Evolutionary conservation across 2,113 vertebrate genomes (phyloP), one percentile per base, ranked within the genome.

Genomic region (Tachycineta bicolor): DNA sequence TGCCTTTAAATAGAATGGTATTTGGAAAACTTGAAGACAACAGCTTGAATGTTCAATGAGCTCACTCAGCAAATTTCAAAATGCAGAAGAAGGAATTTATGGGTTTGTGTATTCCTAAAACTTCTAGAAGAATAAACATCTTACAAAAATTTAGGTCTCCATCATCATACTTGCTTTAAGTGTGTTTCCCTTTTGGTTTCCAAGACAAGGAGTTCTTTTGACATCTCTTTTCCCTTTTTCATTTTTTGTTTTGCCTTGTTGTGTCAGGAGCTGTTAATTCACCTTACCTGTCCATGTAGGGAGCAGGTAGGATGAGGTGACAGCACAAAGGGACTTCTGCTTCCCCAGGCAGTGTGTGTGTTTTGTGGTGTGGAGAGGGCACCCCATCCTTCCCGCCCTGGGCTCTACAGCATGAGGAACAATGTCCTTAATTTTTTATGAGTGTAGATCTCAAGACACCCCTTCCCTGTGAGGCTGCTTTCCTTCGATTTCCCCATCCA

Each of bases 1-100:
- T 83, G 83, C 88, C 87, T 97, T 95, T 96, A 96, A 96, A 97
- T 96, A 97, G 96, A 96, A 96, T 90, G 91, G 92, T 95, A 96
- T 96, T 97, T 97, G 79, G 90, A 92, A 92, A 95, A 92, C 90
- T 88, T 60, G 70, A 75, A 96, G 93, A 87, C 77, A 83, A 65
- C 90, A 95, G 88, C 90, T 92, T 78, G 94, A 93, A 97, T 94
- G 89, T 56, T 91, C 86, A 95, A 75, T 94, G 94, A 94, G 91
- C 93, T 86, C 90, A 86, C 88, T 70, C 81, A 96, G 69, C 76
- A 84, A 53, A 93, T 85, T 64, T 68, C 26, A 93, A 94, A 94
- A 90, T 55, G 73, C 79, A 75, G 68, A 5, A 77, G 55, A 4
- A 83, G 71, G 83, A 81, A 77, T 89, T 93, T 7, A 62, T 0